A percentile compares a stretch with the other conserved stretches of the same genome.
These are phyloP conservation scores for Micrastur ruficollis DNA, from an alignment of 2,797 vertebrate genomes.

Conservation along the genomic window DNA sequence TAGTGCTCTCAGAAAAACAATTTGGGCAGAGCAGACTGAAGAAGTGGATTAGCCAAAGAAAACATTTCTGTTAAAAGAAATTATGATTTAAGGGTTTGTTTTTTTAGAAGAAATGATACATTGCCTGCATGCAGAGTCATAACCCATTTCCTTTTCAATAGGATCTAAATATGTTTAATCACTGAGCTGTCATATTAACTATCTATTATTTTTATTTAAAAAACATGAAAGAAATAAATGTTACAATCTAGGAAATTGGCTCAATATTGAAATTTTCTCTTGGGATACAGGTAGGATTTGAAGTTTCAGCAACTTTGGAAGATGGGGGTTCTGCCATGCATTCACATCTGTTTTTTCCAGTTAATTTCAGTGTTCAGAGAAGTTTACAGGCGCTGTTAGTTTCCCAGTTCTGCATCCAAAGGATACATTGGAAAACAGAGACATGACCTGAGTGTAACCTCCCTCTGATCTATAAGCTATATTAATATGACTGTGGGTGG, in stretches of 20 bases:
- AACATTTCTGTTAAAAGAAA: conserved; percentile 36
- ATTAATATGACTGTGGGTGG: not conserved
- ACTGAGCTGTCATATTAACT: conserved; percentile 39
- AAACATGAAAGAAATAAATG: conserved; percentile 14
- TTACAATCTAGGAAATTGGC: conserved; percentile 9
- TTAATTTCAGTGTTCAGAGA: not conserved
- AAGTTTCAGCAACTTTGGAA: not conserved
- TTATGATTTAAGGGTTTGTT: not conserved
- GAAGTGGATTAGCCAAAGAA: conserved; percentile 39
- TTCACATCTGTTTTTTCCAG: not conserved
- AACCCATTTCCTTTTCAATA: conserved; percentile 67
- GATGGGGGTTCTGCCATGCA: not conserved
- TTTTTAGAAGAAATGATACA: conserved; percentile 36
- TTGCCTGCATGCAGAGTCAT: not conserved
- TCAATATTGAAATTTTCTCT: not conserved
- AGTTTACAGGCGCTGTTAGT: not conserved
- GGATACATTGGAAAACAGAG: not conserved
- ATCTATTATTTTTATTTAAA: conserved; percentile 53
- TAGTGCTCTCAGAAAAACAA: conserved; percentile 24
- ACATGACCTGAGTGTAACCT: not conserved
- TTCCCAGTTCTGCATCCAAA: not conserved
- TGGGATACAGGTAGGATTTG: not conserved
- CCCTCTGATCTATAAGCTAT: not conserved
- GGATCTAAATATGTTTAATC: conserved; percentile 60
- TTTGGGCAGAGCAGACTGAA: conserved; percentile 29